These are phyloP conservation scores for Drosophila novamexicana DNA, from an alignment of 1,140 invertebrate genomes.

Conservation along the genomic window DNA sequence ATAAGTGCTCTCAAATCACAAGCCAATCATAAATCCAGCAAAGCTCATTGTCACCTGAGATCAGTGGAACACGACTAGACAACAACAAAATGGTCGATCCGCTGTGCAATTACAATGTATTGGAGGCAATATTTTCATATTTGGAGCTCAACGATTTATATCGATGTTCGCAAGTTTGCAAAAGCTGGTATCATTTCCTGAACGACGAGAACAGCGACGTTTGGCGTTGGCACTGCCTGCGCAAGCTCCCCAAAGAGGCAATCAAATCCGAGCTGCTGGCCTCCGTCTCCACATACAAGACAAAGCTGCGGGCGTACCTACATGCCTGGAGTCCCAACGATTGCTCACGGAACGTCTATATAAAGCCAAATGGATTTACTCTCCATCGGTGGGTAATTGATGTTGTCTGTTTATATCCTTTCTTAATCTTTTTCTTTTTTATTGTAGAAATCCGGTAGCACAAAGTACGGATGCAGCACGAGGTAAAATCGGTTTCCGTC, in stretches of 20 bases:
- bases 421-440: constrained; percentile 69
- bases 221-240: constrained; percentile 95
- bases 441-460: constrained; percentile 94
- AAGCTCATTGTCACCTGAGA: constrained; percentile 16
- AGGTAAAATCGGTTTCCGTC: constrained; percentile 96
- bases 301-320: constrained; percentile 96
- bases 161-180: constrained; percentile 96
- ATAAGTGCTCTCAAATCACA: background rate
- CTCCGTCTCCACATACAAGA: constrained; percentile 95
- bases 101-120: constrained; percentile 88
- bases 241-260: constrained; percentile 94
- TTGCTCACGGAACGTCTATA: constrained; percentile 98
- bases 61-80: constrained; percentile 26
- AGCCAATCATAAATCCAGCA: constrained; percentile 8
- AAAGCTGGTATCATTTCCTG: constrained; percentile 95
- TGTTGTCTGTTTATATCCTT: constrained; percentile 39
- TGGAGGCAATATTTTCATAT: constrained; percentile 98
- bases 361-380: constrained; percentile 98
- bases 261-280: constrained; percentile 96
- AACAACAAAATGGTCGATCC: constrained; percentile 75
- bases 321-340: constrained; percentile 99
- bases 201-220: constrained; percentile 98
- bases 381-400: constrained; percentile 89
- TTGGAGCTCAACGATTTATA: constrained; percentile 93
- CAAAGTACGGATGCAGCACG: constrained; percentile 99